Conservation (phyloP, 2,797 vertebrate genomes). For the Acrossocheilus fasciatus region DNA sequence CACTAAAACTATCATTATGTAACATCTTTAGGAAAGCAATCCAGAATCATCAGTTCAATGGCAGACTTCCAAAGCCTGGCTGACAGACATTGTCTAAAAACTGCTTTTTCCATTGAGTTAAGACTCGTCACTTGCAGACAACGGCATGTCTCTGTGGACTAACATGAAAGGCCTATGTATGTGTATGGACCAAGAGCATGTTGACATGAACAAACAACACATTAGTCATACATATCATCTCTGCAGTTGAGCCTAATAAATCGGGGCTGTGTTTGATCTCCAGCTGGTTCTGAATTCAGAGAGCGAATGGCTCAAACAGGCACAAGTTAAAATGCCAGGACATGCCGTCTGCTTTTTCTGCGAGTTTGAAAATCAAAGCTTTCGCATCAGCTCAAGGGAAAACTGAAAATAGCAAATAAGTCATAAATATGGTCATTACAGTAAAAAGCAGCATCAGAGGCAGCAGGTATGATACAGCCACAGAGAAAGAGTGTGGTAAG, state of each 20-base stretch:
- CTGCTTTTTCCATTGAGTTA: conserved; percentile 67
- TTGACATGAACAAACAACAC: conserved; percentile 80
- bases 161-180: conserved; percentile 75
- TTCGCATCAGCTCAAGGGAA: conserved; percentile 66
- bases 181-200: conserved; percentile 75
- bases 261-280: conserved; percentile 80
- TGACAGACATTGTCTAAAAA: conserved; percentile 70
- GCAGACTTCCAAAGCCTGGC: conserved; percentile 66
- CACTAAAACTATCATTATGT: conserved; percentile 74
- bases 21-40: conserved; percentile 68
- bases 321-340: conserved; percentile 71
- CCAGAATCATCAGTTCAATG: conserved; percentile 65
- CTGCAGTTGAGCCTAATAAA: conserved; percentile 77
- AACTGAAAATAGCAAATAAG: conserved; percentile 71
- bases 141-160: conserved; percentile 60
- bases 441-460: conserved; percentile 68
- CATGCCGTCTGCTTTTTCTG: conserved; percentile 64
- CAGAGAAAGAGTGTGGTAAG: conserved; percentile 51
- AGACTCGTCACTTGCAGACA: conserved; percentile 65
- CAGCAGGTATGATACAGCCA: conserved; percentile 53
- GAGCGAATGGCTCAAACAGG: conserved; percentile 72
- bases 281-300: conserved; percentile 81
- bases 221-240: conserved; percentile 77
- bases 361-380: conserved; percentile 72
- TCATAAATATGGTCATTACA: conserved; percentile 74